Evolutionary conservation across 2,113 vertebrate species (phyloP).

Genomic region (Phycodurus eques): DNA sequence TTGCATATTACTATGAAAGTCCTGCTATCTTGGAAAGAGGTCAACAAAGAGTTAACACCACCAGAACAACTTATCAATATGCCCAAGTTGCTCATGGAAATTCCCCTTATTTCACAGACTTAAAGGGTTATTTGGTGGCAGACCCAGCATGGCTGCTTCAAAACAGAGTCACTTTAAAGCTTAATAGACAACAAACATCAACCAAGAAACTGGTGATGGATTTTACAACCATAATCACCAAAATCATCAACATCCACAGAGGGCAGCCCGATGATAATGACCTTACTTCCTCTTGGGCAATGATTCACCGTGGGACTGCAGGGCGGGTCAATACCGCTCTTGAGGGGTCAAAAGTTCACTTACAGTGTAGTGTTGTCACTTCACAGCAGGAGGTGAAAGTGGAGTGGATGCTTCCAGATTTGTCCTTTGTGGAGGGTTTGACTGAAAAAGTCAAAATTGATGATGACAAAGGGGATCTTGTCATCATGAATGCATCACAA

Average conservation of each 20-base stretch:
- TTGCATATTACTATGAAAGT: constrained; percentile 79
- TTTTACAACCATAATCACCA: constrained; percentile 71
- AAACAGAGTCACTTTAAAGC: constrained; percentile 70
- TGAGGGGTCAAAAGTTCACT: constrained; percentile 62
- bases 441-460: constrained; percentile 51
- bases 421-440: constrained; percentile 59
- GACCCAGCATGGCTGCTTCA: constrained; percentile 77
- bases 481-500: constrained; percentile 65
- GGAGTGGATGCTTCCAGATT: constrained; percentile 77
- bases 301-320: constrained; percentile 60
- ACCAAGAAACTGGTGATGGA: constrained; percentile 76
- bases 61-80: constrained; percentile 69
- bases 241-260: constrained; percentile 41
- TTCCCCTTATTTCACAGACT: constrained; percentile 77
- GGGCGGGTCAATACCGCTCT: constrained; percentile 59
- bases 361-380: constrained; percentile 65
- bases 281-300: constrained; percentile 62
- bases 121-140: constrained; percentile 74
- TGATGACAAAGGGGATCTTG: constrained; percentile 62
- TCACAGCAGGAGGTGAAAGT: constrained; percentile 56
- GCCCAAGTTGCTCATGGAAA: constrained; percentile 68
- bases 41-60: constrained; percentile 59
- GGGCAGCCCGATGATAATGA: constrained; percentile 29
- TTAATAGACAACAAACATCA: constrained; percentile 75
- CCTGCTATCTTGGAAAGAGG: constrained; percentile 75